A percentile compares a stretch with the other conserved stretches of the same genome.
Evolutionary conservation across 1,140 invertebrate species (phyloP).

Genomic region (Drosophila kepulauana): DNA sequence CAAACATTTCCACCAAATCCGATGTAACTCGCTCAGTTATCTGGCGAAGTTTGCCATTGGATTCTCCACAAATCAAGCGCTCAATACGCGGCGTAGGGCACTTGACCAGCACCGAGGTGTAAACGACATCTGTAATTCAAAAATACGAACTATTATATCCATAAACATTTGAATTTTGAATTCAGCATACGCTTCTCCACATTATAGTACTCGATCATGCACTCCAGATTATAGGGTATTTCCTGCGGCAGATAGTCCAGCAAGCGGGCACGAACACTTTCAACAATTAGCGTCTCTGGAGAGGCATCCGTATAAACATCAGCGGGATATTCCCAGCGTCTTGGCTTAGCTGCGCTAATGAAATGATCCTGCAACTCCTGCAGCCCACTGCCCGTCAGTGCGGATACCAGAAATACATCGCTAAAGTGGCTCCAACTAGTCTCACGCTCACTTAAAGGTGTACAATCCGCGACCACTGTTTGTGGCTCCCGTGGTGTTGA

Average conservation of each 20-base stretch:
- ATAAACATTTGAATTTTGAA: too few species aligned
- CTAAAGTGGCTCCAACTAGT: conserved; percentile 91
- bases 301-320: conserved; percentile 90
- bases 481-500: not conserved
- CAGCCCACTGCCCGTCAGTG: conserved; percentile 91
- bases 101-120: conserved; percentile 87
- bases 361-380: conserved; percentile 91
- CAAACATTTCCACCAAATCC: conserved; percentile 83
- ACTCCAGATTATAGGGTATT: conserved; percentile 91
- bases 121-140: conserved; percentile 86
- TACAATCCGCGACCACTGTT: conserved; percentile 1
- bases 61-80: conserved; percentile 88
- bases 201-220: conserved; percentile 89
- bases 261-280: conserved; percentile 91
- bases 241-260: conserved; percentile 92
- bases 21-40: conserved; percentile 87
- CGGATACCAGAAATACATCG: conserved; percentile 95
- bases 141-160: not conserved
- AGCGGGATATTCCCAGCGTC: conserved; percentile 89
- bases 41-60: conserved; percentile 88
- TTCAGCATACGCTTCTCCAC: conserved; percentile 85
- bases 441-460: conserved; percentile 51
- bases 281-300: conserved; percentile 89
- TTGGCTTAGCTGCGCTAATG: conserved; percentile 87
- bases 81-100: conserved; percentile 88